Percentiles rank a stretch among this genome's conserved stretches.
Evolutionary conservation across 2,797 vertebrate genomes (phyloP).

Genomic region (Liparis tanakae): DNA sequence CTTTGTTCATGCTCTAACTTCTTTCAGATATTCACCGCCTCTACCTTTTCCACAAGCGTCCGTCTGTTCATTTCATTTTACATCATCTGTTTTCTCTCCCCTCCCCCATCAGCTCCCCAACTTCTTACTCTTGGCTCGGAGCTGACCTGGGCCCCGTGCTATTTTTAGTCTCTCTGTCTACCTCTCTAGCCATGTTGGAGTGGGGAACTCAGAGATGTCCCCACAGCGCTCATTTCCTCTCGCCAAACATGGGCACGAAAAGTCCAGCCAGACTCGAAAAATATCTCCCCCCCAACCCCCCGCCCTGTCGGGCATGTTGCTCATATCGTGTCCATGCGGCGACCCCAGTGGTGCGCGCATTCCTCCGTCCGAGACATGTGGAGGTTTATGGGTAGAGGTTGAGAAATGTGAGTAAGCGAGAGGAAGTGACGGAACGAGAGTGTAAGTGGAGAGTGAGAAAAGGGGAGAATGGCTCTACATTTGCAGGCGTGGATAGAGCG

Average conservation of each 20-base stretch:
- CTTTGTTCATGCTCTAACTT: slow-evolving; percentile 9
- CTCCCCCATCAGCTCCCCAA: slow-evolving; percentile 24
- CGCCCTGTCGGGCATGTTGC: slow-evolving; percentile 38
- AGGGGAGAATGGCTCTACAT: not conserved
- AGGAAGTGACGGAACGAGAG: slow-evolving; percentile 33
- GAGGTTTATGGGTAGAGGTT: slow-evolving; percentile 36
- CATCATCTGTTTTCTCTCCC: slow-evolving; percentile 25
- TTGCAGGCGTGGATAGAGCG: slow-evolving; percentile 1
- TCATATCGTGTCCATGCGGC: slow-evolving; percentile 54
- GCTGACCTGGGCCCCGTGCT: slow-evolving; percentile 67
- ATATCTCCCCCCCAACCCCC: not conserved
- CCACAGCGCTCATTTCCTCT: slow-evolving; percentile 72
- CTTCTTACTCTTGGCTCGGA: slow-evolving; percentile 44
- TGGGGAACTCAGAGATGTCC: slow-evolving; percentile 64
- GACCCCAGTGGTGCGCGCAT: slow-evolving; percentile 49
- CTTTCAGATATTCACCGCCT: slow-evolving; percentile 15
- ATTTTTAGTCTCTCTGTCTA: slow-evolving; percentile 71
- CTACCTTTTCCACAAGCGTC: slow-evolving; percentile 13
- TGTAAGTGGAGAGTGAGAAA: not conserved
- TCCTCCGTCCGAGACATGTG: slow-evolving; percentile 47
- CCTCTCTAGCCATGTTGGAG: slow-evolving; percentile 53
- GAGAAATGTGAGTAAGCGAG: slow-evolving; percentile 43
- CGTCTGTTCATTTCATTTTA: slow-evolving; percentile 31
- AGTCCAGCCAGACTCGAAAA: slow-evolving; percentile 56
- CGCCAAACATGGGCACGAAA: slow-evolving; percentile 75